A percentile compares a stretch with the other conserved stretches of the same genome.
Conservation (phyloP, 2,888 invertebrate genomes). For the Heteromurus nitidus region DNA sequence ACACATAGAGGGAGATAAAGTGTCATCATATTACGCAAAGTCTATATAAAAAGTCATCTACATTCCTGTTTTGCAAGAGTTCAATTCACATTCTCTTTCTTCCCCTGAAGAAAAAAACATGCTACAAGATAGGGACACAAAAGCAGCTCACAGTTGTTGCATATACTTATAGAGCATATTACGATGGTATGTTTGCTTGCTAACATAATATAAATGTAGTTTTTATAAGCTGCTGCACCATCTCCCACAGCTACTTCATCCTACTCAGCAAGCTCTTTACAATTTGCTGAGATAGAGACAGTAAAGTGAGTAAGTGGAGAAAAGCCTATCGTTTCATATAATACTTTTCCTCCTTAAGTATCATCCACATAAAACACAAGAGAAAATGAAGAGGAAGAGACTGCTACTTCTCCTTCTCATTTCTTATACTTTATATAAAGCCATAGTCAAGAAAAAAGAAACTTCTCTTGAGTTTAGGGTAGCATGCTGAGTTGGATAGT, state of each 20-base stretch:
- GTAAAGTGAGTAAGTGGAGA: conserved; percentile 62
- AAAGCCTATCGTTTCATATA: conserved; percentile 60
- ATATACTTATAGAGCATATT: too few relatives aligned
- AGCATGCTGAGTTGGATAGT: background rate
- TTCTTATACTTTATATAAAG: conserved; percentile 46
- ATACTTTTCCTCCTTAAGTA: conserved; percentile 56
- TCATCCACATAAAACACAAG: conserved; percentile 49
- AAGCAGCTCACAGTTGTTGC: too few relatives aligned
- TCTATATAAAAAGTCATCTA: too few relatives aligned
- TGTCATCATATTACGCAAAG: too few relatives aligned
- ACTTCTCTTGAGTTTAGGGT: background rate
- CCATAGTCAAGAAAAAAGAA: conserved; percentile 35
- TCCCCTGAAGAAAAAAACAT: too few relatives aligned
- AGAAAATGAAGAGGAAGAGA: conserved; percentile 51
- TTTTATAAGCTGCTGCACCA: conserved; percentile 37
- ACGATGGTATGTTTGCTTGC: too few relatives aligned
- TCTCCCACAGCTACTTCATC: conserved; percentile 60
- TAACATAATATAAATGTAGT: too few relatives aligned
- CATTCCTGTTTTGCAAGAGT: too few relatives aligned
- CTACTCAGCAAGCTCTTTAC: conserved; percentile 65
- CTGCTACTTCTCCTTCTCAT: conserved; percentile 48
- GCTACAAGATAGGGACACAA: too few relatives aligned
- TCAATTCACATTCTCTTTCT: too few relatives aligned
- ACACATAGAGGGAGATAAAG: too few relatives aligned
- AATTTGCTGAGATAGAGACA: conserved; percentile 45